Conservation (phyloP, 2,888 invertebrate species). For the Sycophila texana region DNA sequence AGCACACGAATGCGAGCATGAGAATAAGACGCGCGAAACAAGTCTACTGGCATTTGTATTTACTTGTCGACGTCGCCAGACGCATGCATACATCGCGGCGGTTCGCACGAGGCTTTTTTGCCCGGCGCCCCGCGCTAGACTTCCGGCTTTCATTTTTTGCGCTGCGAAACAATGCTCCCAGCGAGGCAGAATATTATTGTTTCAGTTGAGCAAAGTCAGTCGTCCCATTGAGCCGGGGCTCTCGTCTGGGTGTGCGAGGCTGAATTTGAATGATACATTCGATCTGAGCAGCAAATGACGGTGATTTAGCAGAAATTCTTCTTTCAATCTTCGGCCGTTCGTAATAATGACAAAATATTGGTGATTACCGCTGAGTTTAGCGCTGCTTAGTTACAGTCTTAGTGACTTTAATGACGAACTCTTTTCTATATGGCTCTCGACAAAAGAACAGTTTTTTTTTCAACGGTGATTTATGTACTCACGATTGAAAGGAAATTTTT, state of each 20-base stretch:
- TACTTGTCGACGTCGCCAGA: constrained; percentile 1
- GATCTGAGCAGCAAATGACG: constrained; percentile 20
- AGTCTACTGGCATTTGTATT: neutral
- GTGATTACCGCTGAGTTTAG: neutral
- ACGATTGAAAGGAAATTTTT: no score
- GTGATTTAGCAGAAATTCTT: constrained; percentile 17
- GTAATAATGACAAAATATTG: neutral
- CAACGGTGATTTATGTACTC: no score
- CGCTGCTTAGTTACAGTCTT: neutral
- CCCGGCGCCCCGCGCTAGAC: constrained; percentile 23
- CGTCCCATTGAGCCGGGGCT: constrained; percentile 16
- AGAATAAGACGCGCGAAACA: no score
- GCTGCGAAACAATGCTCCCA: constrained; percentile 33
- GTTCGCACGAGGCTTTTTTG: constrained; percentile 39
- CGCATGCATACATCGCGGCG: neutral
- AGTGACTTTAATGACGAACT: no score
- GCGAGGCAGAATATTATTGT: constrained; percentile 46
- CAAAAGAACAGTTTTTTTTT: no score
- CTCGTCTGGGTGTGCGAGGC: constrained; percentile 15
- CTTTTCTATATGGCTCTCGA: no score
- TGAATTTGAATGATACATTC: constrained; percentile 40
- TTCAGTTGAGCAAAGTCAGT: constrained; percentile 3
- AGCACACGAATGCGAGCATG: no score
- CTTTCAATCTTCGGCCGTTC: neutral
- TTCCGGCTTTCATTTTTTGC: constrained; percentile 45